Percentiles rank a stretch among this genome's conserved stretches.
Conservation (phyloP, 1,140 invertebrate genomes). For the Bombus superbus region DNA sequence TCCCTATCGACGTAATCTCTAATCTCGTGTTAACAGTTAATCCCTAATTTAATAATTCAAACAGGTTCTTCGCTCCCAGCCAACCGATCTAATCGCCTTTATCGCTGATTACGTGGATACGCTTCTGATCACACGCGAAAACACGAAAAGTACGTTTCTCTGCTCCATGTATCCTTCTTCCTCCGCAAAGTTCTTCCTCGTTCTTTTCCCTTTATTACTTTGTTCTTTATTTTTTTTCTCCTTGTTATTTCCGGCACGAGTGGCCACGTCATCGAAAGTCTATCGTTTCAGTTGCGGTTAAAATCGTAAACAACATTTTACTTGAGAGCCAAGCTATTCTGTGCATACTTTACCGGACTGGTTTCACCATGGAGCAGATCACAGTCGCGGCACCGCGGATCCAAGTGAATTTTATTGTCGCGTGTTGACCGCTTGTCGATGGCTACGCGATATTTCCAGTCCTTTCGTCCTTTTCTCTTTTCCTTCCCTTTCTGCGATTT, state of each 20-base stretch:
- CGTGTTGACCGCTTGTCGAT: slow-evolving; percentile 27
- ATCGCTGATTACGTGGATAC: slow-evolving; percentile 88
- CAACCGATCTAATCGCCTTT: slow-evolving; percentile 85
- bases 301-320: slow-evolving; percentile 80
- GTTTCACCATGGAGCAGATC: slow-evolving; percentile 79
- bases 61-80: slow-evolving; percentile 85
- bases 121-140: slow-evolving; percentile 87
- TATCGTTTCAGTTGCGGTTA: slow-evolving; percentile 77
- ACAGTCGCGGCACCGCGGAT: slow-evolving; percentile 75
- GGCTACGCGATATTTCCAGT: slow-evolving; percentile 2
- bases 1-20: neutral
- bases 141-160: slow-evolving; percentile 78
- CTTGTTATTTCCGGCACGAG: neutral
- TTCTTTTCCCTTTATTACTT: neutral
- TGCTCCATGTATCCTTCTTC: neutral
- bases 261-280: neutral
- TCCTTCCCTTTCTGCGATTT: too few relatives aligned
- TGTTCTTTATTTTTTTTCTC: neutral
- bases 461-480: neutral
- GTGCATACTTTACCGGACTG: slow-evolving; percentile 76
- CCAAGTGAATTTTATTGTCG: slow-evolving; percentile 69
- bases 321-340: slow-evolving; percentile 77
- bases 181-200: neutral
- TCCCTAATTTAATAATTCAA: neutral
- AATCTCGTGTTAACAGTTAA: neutral